These are phyloP conservation scores for Rhincodon typus DNA, from an alignment of 2,797 vertebrate genomes.

Conservation along the genomic window DNA sequence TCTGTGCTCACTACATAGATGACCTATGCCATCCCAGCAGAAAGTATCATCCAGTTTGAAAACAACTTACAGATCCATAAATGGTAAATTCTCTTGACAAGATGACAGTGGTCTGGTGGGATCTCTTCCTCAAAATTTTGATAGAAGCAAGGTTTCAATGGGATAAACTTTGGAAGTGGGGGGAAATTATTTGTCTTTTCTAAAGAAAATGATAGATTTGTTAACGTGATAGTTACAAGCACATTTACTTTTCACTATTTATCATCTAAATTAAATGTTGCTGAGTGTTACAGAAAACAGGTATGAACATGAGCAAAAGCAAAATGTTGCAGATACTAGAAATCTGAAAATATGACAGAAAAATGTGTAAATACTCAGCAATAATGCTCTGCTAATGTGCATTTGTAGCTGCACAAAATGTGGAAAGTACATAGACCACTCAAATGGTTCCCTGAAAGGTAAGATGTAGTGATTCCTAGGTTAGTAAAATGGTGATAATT, in stretches of 20 bases:
- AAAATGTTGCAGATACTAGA: neutral
- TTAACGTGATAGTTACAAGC: neutral
- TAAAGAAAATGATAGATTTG: conserved; percentile 47
- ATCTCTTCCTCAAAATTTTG: conserved; percentile 89
- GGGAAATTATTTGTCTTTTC: conserved; percentile 85
- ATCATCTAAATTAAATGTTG: neutral
- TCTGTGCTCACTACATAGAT: neutral
- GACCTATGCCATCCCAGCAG: neutral
- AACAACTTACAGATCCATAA: conserved; percentile 82
- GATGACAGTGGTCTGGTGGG: conserved; percentile 65
- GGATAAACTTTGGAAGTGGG: conserved; percentile 73
- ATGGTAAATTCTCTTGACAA: conserved; percentile 78
- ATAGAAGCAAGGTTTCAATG: conserved; percentile 87
- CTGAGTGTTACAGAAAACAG: neutral
- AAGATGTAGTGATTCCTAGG: neutral
- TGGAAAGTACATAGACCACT: neutral
- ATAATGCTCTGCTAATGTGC: neutral
- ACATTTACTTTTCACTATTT: neutral
- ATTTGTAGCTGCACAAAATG: neutral
- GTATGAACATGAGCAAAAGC: neutral
- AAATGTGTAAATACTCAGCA: neutral
- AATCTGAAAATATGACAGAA: neutral
- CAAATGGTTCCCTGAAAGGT: neutral
- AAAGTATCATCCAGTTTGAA: neutral
- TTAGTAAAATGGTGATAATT: neutral